Evolutionary conservation across 2,113 vertebrate genomes (phyloP), one percentile per base, ranked within the genome.

Genomic region (Hippolais icterina): DNA sequence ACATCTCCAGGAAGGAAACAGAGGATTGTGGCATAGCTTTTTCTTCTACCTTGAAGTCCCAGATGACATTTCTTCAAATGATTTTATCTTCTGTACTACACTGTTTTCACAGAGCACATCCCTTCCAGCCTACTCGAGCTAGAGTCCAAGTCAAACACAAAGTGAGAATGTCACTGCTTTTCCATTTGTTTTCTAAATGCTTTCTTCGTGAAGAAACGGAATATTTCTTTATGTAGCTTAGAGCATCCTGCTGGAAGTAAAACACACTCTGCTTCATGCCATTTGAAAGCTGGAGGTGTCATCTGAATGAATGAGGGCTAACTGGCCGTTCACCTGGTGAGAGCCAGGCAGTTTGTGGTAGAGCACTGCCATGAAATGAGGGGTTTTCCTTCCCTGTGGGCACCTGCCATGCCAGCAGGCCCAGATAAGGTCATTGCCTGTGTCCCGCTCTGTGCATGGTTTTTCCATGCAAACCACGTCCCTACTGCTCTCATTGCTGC

Each of bases 31-130:
- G 31, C n/a, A 37, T 6, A 39, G 35, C 10, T 83, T 76, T n/a
- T 78, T 44, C 35, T 49, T 46, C 41, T 76, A 14, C 56, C 44
- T 3, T 68, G 60, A 75, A 93, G 53, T 47, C 68, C 10, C 27
- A 68, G 64, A 31, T 61, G 78, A 89, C 74, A 79, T 82, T 77
- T 57, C 64, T 84, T 93, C 42, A 89, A 54, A 71, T 41, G 33
- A 83, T 77, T 92, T 84, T 74, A 64, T 54, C 59, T 90, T 63
- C 29, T 33, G 56, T 66, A 65, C 46, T 78, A 54, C 47, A 39
- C 22, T 52, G 5, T 54, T 80, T 74, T 81, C 52, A 63, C 56
- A 77, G 54, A 70, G 42, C 60, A 49, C 53, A 46, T n/a, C 47
- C 39, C 39, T 80, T n/a, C 27, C 39, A 82, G 65, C 56, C 75